Evolutionary conservation across 2,113 vertebrate genomes (phyloP), one percentile per base, ranked within the genome.

Genomic region (Micronycteris hirsuta): DNA sequence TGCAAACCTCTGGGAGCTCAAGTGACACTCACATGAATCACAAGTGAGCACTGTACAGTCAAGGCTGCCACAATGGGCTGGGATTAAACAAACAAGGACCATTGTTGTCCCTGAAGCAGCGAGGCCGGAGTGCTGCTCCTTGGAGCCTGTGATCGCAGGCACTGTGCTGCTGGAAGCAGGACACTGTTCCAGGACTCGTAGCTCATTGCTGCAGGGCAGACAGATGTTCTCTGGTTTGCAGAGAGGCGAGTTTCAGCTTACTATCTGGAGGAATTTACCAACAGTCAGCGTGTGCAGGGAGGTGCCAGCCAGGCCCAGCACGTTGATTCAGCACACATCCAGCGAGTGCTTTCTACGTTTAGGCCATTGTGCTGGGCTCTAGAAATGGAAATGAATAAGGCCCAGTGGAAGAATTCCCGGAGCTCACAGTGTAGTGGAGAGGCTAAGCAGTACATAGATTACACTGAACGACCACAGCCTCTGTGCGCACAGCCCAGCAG

Each of bases 21-120:
- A 93, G 93, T 93, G 98, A 95, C 97, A 96, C 70, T 97, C 95
- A 33, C 86, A 89, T 56, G 97, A 95, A 94, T 97, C 97, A 97
- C 52, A 84, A 96, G 95, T 80, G 82, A 96, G 93, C 84, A 90
- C 93, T 49, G 95, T 92, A 89, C 94, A 94, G 89, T 95, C 95
- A 93, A 85, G 96, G 73, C 95, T 71, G 70, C 73, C 93, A 71
- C 94, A 38, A 15, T 0, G 33, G 86, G 67, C 83, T 22, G 67
- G 88, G 68, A 95, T 63, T 88, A 97, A 96, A 94, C 93, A 92
- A 95, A 67, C 88, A 43, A 28, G 85, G 47, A 45, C 77, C 11
- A 2, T 49, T 73, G 77, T 86, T 86, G 82, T 86, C 68, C 28
- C 78, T 0, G 2, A 80, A 91, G 93, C 95, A 84, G 5, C 26